These are phyloP conservation scores for Didymodactylos carnosus DNA, from an alignment of 2,888 invertebrate species.

Conservation along the genomic window DNA sequence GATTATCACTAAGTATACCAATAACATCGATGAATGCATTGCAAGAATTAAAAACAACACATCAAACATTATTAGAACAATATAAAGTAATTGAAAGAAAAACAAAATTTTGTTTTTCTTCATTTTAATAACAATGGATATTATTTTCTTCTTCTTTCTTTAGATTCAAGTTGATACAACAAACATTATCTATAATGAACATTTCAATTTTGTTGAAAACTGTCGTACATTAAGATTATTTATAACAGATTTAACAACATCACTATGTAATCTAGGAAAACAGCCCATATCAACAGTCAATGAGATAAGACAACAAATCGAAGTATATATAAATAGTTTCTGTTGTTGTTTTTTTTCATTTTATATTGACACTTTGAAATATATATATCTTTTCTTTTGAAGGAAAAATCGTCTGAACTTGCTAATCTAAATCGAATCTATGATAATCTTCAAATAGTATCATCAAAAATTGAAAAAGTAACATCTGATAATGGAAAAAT, in stretches of 20 bases:
- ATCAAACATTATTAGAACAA: neutral
- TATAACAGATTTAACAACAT: neutral
- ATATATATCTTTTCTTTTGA: neutral
- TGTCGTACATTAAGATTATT: neutral
- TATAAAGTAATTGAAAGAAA: neutral
- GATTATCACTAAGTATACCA: neutral
- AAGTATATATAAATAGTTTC: neutral
- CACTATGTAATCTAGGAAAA: neutral
- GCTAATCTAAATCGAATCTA: neutral
- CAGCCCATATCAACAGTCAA: neutral
- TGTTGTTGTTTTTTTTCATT: neutral
- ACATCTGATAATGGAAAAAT: neutral
- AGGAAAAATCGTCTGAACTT: neutral
- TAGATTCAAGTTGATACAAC: neutral
- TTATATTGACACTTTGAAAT: neutral
- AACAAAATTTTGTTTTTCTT: too few relatives aligned
- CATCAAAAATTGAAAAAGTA: neutral
- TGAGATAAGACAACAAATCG: neutral
- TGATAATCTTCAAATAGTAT: neutral
- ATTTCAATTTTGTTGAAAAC: neutral
- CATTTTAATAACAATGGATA: too few relatives aligned
- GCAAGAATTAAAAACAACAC: neutral
- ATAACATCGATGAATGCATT: too few relatives aligned
- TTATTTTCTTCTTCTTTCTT: too few relatives aligned
- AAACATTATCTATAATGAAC: neutral